Conservation (phyloP, 37 sponge, comb jelly and placozoan species). For the Diacarnus erythraeanus region DNA sequence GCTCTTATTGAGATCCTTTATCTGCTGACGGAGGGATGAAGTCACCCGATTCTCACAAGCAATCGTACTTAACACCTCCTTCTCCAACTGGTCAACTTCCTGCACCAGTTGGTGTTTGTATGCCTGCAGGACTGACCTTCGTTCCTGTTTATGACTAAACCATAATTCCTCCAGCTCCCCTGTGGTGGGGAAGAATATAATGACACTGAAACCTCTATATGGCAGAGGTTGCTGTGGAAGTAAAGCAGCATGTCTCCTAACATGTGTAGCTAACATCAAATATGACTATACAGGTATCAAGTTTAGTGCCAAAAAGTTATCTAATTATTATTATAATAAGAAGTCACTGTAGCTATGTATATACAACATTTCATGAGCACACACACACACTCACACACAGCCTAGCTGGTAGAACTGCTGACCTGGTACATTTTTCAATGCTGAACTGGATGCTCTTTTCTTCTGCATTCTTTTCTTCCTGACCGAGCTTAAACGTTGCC, state of each 20-base stretch:
- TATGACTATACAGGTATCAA: not conserved
- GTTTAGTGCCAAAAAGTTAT: too few species aligned
- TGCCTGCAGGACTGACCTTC: not conserved
- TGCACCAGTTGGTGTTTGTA: slow-evolving; percentile 3
- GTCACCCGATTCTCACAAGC: not conserved
- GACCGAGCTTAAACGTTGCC: not conserved
- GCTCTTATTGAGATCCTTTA: not conserved
- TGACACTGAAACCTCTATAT: too few species aligned
- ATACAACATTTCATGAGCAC: too few species aligned
- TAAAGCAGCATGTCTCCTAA: too few species aligned
- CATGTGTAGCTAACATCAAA: too few species aligned
- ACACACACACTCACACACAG: too few species aligned
- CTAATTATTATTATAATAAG: too few species aligned
- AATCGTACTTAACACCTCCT: not conserved
- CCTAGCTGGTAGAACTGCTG: too few species aligned
- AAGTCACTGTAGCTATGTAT: too few species aligned
- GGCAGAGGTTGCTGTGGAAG: too few species aligned
- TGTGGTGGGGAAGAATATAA: too few species aligned
- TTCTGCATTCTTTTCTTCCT: not conserved
- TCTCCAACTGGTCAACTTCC: slow-evolving; percentile 22
- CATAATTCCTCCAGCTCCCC: slow-evolving; percentile 15
- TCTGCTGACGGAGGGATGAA: not conserved
- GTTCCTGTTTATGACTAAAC: slow-evolving; percentile 5
- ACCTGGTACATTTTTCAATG: slow-evolving; percentile 11
- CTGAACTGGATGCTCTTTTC: not conserved